These are phyloP conservation scores for Cotesia typhae DNA, from an alignment of 1,140 invertebrate species.

Conservation along the genomic window DNA sequence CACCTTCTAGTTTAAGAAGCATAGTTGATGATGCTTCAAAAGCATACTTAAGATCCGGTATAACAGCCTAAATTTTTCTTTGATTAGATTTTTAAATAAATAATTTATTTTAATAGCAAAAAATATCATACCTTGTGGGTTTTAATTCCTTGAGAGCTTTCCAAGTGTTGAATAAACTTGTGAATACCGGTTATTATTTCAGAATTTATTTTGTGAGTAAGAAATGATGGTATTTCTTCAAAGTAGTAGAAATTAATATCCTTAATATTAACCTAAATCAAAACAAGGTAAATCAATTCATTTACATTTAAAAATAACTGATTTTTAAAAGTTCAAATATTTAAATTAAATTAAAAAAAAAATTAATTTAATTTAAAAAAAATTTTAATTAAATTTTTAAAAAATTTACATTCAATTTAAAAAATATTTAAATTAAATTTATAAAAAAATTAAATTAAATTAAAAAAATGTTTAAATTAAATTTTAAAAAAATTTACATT, in stretches of 20 bases:
- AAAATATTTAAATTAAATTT: conserved; percentile 31
- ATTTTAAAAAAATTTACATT: too few relatives aligned
- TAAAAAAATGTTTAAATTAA: too few relatives aligned
- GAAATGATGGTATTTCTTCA: conserved; percentile 73
- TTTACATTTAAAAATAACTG: neutral
- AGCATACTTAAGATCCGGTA: conserved; percentile 70
- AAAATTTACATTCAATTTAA: conserved; percentile 1
- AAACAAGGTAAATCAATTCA: conserved; percentile 1
- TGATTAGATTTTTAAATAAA: neutral
- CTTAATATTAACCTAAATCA: conserved; percentile 71
- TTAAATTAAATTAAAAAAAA: conserved; percentile 43
- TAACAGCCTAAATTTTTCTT: conserved; percentile 60
- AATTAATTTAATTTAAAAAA: conserved; percentile 28
- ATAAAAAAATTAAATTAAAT: conserved; percentile 7
- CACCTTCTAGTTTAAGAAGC: conserved; percentile 68
- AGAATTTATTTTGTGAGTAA: conserved; percentile 70
- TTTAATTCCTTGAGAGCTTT: conserved; percentile 66
- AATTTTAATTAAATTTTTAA: conserved; percentile 16
- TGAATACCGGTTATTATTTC: conserved; percentile 75
- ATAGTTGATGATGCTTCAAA: conserved; percentile 69
- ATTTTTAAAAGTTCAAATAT: conserved; percentile 22
- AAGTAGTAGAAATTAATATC: conserved; percentile 82
- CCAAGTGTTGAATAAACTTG: conserved; percentile 72
- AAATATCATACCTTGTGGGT: conserved; percentile 66
- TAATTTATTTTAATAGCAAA: neutral